Evolutionary conservation across 2,797 vertebrate genomes (phyloP), one percentile per base, ranked within the genome.

Genomic region (Pyrocephalus nanus): DNA sequence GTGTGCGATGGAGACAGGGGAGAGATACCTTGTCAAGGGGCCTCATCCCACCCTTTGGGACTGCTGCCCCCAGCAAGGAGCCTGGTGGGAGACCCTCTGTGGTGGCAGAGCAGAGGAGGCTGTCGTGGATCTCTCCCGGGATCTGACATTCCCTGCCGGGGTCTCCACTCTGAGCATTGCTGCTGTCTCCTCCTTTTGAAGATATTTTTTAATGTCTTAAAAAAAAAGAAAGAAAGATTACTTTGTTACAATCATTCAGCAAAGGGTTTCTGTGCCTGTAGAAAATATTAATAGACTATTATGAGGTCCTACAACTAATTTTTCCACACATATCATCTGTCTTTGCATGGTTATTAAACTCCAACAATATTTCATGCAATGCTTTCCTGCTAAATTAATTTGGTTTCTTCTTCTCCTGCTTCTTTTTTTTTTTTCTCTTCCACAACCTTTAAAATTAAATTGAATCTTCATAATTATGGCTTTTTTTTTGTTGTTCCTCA

Each of bases 241-340:
- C 97, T 98, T 97, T 97, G 94, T 98, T 97, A 97, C 95, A 97
- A 97, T 98, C 97, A 97, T 97, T 98, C 97, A 97, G 97, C 97
- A 98, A 98, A 98, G 97, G 97, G 96, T 97, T 98, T 97, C 98
- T 97, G 96, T 6, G 97, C 97, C 97, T 97, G 96, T 98, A 98
- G 97, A 97, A 98, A 98, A 97, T 98, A 98, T 98, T 98, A 98
- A 97, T 98, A 98, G 97, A 97, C 98, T 98, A 97, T 98, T 98
- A 98, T 98, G 98, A 98, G 98, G 98, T 98, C 98, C 98, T 98
- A 97, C 98, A 98, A 98, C 97, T 98, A 98, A 98, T 98, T 98
- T 98, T 98, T 97, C 98, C 98, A 98, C 97, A 98, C 98, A 98
- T 97, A 98, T 98, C 96, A 98, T 98, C 97, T 98, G 98, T 97